These are phyloP conservation scores for Stomorhina lunata DNA, from an alignment of 2,888 invertebrate species.

Conservation along the genomic window DNA sequence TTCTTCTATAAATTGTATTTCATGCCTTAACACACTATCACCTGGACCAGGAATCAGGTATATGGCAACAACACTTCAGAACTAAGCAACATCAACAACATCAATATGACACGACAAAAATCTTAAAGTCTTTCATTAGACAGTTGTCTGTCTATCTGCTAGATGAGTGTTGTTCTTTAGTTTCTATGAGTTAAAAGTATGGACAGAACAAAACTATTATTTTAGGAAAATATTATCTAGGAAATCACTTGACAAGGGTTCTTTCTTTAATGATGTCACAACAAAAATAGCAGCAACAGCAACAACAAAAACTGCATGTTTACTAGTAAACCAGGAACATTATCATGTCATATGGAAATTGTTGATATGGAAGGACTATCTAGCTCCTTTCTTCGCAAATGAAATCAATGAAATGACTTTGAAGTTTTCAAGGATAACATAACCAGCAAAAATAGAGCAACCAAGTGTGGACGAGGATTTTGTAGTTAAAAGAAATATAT, in stretches of 20 bases:
- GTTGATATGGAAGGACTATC: conserved; percentile 2
- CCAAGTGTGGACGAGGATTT: conserved; percentile 34
- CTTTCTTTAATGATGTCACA: conserved; percentile 74
- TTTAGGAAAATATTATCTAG: conserved; percentile 66
- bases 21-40: conserved; percentile 63
- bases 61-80: not conserved
- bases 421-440: conserved; percentile 69
- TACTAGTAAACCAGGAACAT: conserved; percentile 36
- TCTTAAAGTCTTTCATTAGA: conserved; percentile 64
- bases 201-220: conserved; percentile 63
- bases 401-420: conserved; percentile 70
- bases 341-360: conserved; percentile 17
- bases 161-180: conserved; percentile 1
- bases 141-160: conserved; percentile 52
- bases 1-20: conserved; percentile 47
- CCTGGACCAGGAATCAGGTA: conserved; percentile 55
- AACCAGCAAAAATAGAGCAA: not conserved
- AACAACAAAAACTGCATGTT: too few relatives aligned
- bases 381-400: conserved; percentile 39
- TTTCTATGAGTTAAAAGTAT: not conserved
- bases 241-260: conserved; percentile 77
- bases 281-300: conserved; percentile 52
- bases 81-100: conserved; percentile 20
- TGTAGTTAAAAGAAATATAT: conserved; percentile 42
- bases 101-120: conserved; percentile 52